Conservation (phyloP, 2,888 invertebrate genomes). For the Aphidius colemani region DNA sequence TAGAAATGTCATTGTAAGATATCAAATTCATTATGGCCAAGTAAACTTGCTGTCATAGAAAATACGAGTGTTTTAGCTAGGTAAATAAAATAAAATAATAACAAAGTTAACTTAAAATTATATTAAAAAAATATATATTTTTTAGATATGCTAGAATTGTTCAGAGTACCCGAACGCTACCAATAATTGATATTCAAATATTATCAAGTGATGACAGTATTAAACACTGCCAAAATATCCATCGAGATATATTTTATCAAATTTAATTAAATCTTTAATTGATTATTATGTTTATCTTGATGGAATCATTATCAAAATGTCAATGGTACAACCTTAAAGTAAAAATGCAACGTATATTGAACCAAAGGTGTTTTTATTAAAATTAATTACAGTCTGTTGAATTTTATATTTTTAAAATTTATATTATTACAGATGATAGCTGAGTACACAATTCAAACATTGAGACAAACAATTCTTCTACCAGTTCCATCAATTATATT, state of each 20-base stretch:
- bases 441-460: conserved; percentile 85
- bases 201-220: conserved; percentile 66
- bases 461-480: conserved; percentile 89
- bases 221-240: conserved; percentile 64
- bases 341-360: conserved; percentile 36
- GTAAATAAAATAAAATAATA: conserved; percentile 24
- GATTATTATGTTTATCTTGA: conserved; percentile 97
- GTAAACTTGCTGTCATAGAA: conserved; percentile 64
- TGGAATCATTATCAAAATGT: conserved; percentile 94
- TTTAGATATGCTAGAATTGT: conserved; percentile 65
- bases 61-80: conserved; percentile 69
- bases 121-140: background rate
- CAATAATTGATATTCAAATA: conserved; percentile 72
- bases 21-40: conserved; percentile 62
- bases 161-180: conserved; percentile 68
- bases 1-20: conserved; percentile 69
- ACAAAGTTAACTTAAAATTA: background rate
- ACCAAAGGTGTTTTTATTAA: conserved; percentile 33
- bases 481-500: conserved; percentile 94
- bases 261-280: conserved; percentile 69
- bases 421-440: conserved; percentile 72
- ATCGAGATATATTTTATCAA: conserved; percentile 44
- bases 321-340: conserved; percentile 90
- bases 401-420: background rate
- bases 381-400: too few species aligned